Conservation (phyloP, 2,888 invertebrate genomes). For the Heliothis peltigera region DNA sequence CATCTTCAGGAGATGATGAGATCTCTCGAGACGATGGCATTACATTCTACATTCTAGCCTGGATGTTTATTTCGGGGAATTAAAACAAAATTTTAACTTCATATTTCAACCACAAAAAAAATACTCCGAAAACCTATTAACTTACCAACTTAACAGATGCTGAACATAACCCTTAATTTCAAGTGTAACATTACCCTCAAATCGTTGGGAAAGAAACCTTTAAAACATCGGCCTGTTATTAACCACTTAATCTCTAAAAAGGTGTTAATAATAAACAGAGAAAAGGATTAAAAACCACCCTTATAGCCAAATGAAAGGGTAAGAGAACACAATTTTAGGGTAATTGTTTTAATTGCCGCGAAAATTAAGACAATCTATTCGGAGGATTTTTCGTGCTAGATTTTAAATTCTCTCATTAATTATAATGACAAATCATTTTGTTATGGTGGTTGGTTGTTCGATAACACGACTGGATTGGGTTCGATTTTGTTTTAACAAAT, state of each 20-base stretch:
- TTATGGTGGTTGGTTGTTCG: no score
- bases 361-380: not conserved
- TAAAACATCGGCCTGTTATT: slow-evolving; percentile 46
- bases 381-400: not conserved
- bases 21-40: no score
- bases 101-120: not conserved
- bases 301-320: slow-evolving; percentile 48
- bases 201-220: slow-evolving; percentile 50
- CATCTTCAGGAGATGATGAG: no score
- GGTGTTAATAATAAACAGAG: slow-evolving; percentile 49
- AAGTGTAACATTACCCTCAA: slow-evolving; percentile 40
- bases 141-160: slow-evolving; percentile 17
- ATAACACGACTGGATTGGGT: no score
- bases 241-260: slow-evolving; percentile 57
- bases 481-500: no score
- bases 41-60: no score
- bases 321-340: slow-evolving; percentile 39
- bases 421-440: no score
- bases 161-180: slow-evolving; percentile 17
- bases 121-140: not conserved
- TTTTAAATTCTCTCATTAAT: no score
- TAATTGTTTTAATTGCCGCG: not conserved
- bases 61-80: no score
- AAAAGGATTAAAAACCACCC: slow-evolving; percentile 57
- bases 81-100: no score